A percentile compares a stretch with the other conserved stretches of the same genome.
Evolutionary conservation across 1,140 invertebrate species (phyloP).

Genomic region (Pentalonia nigronervosa): DNA sequence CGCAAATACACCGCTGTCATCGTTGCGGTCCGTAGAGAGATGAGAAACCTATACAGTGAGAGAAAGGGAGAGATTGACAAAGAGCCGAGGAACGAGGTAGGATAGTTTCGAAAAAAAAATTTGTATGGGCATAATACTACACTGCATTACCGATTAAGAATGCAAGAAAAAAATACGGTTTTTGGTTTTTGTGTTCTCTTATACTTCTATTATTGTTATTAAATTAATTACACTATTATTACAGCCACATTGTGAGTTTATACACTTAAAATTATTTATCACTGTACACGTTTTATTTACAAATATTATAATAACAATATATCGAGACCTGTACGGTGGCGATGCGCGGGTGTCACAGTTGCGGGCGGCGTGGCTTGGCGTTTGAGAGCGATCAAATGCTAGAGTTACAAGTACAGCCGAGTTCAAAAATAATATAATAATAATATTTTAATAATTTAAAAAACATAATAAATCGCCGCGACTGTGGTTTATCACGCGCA

Average conservation of each 20-base stretch:
- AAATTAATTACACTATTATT: conserved; percentile 53
- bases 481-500: neutral
- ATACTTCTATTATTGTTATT: conserved; percentile 1
- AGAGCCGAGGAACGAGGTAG: neutral
- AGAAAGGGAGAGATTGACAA: neutral
- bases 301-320: conserved; percentile 25
- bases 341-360: neutral
- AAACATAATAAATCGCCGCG: neutral
- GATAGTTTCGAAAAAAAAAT: neutral
- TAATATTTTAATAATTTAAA: neutral
- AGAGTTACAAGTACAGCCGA: neutral
- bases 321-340: neutral
- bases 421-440: neutral
- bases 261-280: conserved; percentile 41
- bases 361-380: neutral
- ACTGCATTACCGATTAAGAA: neutral
- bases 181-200: conserved; percentile 7
- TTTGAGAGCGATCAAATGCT: neutral
- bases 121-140: conserved; percentile 9
- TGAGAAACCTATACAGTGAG: conserved; percentile 5
- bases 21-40: neutral
- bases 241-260: conserved; percentile 54
- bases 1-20: neutral
- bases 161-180: conserved; percentile 24
- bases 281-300: conserved; percentile 20